Evolutionary conservation across 2,888 invertebrate species (phyloP), one percentile per base, ranked within the genome.

Genomic region (Apodemia hepburni): DNA sequence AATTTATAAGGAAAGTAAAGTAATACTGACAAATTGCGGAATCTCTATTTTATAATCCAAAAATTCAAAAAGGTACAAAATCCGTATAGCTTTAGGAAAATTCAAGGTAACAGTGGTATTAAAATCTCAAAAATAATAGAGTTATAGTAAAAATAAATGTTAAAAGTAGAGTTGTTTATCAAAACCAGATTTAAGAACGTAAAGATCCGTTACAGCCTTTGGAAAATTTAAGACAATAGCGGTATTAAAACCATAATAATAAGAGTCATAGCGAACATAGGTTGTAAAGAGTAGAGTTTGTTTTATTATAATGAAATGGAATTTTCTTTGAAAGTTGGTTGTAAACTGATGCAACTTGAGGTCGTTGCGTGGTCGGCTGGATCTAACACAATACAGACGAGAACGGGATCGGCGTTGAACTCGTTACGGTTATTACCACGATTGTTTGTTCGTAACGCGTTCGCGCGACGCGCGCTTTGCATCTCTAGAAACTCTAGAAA

Each of bases 381-480:
- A 73, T 66, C 69, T 70, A 65, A 79, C 77, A 85, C 83, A 86
- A 85, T 83, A 76, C 80, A 77, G 78, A 77, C 77, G 78, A 73
- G 76, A 81, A 80, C 81, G 80, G 79, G 80, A 83, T 76, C 76
- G 77, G 69, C 75, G 75, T 67, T 75, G 76, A 74, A 74, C 79
- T 82, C 81, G 85, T 83, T 81, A 87, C 82, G 85, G 79, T 79
- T 80, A 83, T 85, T 85, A 84, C 79, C 75, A 76, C 81, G 75
- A 85, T 86, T 85, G 86, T 85, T 82, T 78, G 80, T 75, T 69
- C 69, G 75, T 72, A 73, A 75, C 71, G 79, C 80, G 81, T 80
- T 74, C 77, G 76, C 79, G 81, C 79, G 78, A 64, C 65, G 65
- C 61, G 64, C 64, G 65, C 67, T 58, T 66, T 71, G 70, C 77